phyloP scores from a whole-genome alignment of 2,113 vertebrate genomes.

The Gymnobelideus leadbeateri region DNA sequence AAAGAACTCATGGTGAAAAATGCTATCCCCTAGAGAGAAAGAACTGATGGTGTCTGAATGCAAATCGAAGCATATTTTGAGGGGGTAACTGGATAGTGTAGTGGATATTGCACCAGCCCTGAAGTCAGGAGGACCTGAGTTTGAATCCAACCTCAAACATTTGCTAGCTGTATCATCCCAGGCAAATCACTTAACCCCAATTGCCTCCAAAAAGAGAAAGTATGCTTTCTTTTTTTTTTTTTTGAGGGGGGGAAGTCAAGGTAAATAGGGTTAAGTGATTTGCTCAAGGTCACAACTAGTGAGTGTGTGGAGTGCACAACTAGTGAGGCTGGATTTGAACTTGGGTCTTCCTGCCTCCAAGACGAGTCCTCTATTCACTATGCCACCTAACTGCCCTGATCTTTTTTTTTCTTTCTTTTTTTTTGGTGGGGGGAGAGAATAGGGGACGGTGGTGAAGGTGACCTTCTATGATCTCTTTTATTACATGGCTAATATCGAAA shows the following conservation, averaged over 20 bases:
- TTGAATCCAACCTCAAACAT: background rate
- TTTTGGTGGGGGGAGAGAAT: background rate
- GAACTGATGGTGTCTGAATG: background rate
- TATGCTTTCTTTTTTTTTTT: background rate
- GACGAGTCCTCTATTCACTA: too few species aligned
- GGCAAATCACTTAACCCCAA: background rate
- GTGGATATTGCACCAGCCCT: background rate
- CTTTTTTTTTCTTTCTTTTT: background rate
- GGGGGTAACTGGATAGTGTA: background rate
- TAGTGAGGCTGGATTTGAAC: too few species aligned
- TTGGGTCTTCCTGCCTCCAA: too few species aligned
- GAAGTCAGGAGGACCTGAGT: background rate
- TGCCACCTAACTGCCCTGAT: too few species aligned
- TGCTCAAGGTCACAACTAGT: too few species aligned
- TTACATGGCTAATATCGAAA: background rate
- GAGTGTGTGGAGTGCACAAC: too few species aligned
- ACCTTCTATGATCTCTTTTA: background rate
- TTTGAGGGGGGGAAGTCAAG: too few species aligned
- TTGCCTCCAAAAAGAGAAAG: background rate
- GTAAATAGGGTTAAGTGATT: too few species aligned
- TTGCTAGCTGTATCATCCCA: background rate
- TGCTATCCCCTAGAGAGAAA: background rate
- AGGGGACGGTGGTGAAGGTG: too few species aligned
- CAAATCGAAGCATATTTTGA: background rate
- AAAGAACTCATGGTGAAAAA: background rate